Conservation (phyloP, 2,888 invertebrate species). For the Agrochola lychnidis region DNA sequence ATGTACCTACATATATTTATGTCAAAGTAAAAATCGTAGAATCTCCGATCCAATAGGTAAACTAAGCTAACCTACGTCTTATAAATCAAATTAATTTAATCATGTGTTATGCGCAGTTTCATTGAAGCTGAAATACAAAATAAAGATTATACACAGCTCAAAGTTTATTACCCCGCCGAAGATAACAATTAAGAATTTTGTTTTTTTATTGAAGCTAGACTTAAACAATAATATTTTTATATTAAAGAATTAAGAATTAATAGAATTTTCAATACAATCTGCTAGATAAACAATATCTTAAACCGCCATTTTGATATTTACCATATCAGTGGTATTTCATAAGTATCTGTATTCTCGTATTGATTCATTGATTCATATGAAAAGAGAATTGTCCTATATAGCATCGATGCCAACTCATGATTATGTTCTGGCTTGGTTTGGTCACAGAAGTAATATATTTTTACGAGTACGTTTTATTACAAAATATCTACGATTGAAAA, state of each 20-base stretch:
- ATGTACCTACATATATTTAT: background rate
- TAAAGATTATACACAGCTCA: slow-evolving; percentile 11
- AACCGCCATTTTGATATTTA: background rate
- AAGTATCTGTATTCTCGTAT: slow-evolving; percentile 9
- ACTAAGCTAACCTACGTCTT: background rate
- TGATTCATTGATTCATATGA: slow-evolving; percentile 18
- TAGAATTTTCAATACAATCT: background rate
- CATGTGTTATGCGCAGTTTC: slow-evolving; percentile 11
- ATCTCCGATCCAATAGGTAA: background rate
- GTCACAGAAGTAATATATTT: background rate
- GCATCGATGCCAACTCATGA: slow-evolving; percentile 37
- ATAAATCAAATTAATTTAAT: slow-evolving; percentile 4
- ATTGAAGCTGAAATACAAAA: slow-evolving; percentile 9
- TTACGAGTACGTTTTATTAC: slow-evolving; percentile 6
- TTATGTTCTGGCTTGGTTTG: slow-evolving; percentile 5
- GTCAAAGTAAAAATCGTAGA: background rate
- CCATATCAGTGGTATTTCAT: slow-evolving; percentile 10
- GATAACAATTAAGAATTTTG: slow-evolving; percentile 14
- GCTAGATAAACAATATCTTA: slow-evolving; percentile 2
- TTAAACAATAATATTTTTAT: background rate
- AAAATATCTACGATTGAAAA: slow-evolving; percentile 13
- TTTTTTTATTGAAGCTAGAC: background rate
- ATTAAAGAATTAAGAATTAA: too few relatives aligned
- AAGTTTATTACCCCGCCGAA: slow-evolving; percentile 12
- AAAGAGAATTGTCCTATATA: slow-evolving; percentile 12